A percentile compares a stretch with the other conserved stretches of the same genome.
phyloP scores from a whole-genome alignment of 2,888 invertebrate species.

The Cephus nigrinus region DNA sequence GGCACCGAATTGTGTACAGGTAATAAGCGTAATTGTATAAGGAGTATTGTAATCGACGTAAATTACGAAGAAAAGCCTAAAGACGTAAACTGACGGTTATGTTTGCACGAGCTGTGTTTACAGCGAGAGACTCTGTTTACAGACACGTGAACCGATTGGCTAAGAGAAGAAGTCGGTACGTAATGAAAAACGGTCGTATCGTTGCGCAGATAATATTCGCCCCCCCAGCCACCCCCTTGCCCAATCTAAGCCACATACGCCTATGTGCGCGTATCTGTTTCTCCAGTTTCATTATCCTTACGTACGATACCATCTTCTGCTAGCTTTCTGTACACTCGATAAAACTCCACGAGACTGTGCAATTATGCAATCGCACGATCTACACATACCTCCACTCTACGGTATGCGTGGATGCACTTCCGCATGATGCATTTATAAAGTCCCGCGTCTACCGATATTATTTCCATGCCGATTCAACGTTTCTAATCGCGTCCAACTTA shows the following conservation, averaged over 20 bases:
- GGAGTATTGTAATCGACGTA: background rate
- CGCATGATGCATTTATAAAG: background rate
- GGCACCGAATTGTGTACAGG: background rate
- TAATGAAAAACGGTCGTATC: background rate
- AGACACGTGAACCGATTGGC: background rate
- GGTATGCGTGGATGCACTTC: background rate
- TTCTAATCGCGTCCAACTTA: background rate
- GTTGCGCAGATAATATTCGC: background rate
- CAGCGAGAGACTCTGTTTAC: background rate
- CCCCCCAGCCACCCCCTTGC: background rate
- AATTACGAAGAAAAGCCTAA: background rate
- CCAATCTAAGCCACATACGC: background rate
- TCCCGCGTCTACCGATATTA: too few relatives aligned
- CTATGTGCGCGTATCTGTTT: too few relatives aligned
- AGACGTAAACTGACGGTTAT: background rate
- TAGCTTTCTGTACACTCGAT: background rate
- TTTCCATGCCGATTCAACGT: background rate
- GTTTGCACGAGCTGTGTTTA: background rate
- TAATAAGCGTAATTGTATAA: background rate
- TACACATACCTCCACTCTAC: background rate
- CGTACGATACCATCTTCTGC: background rate
- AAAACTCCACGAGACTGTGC: background rate
- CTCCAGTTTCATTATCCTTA: too few relatives aligned
- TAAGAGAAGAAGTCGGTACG: background rate
- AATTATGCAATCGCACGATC: background rate